Evolutionary conservation across 2,888 invertebrate species (phyloP).

Genomic region (Amaurobius ferox): DNA sequence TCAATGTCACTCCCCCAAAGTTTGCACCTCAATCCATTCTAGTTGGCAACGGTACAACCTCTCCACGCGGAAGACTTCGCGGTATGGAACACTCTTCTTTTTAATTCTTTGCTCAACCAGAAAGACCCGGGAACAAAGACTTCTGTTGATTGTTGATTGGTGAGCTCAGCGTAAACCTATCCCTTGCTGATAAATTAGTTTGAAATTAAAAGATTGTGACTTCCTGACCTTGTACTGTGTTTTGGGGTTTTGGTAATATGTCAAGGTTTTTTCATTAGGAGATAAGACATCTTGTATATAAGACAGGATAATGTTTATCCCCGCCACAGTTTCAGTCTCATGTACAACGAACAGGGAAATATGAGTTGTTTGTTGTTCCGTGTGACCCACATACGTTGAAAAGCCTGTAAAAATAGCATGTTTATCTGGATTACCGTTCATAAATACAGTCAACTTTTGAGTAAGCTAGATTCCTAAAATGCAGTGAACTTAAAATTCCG

Average conservation of each 20-base stretch:
- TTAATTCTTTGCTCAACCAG: slow-evolving; percentile 19
- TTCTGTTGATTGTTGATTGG: slow-evolving; percentile 28
- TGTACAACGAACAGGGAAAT: background rate
- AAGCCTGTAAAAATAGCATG: too few species aligned
- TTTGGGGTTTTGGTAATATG: background rate
- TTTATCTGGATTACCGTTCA: too few species aligned
- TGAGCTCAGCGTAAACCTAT: slow-evolving; percentile 33
- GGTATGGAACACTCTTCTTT: slow-evolving; percentile 16
- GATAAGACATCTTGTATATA: background rate
- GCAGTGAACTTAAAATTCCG: too few species aligned
- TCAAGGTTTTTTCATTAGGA: background rate
- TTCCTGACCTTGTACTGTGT: background rate
- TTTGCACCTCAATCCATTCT: slow-evolving; percentile 10
- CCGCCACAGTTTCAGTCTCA: background rate
- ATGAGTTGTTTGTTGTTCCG: background rate
- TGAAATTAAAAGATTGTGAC: slow-evolving; percentile 17
- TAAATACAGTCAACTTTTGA: too few species aligned
- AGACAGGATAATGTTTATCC: too few species aligned
- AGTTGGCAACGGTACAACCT: slow-evolving; percentile 33
- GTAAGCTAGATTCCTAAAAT: too few species aligned
- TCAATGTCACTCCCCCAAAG: background rate
- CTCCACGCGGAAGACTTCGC: slow-evolving; percentile 4
- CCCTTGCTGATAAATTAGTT: slow-evolving; percentile 34
- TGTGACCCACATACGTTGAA: background rate
- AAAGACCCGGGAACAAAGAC: background rate